Evolutionary conservation across 1,140 invertebrate species (phyloP).

Genomic region (Bombus confusus): DNA sequence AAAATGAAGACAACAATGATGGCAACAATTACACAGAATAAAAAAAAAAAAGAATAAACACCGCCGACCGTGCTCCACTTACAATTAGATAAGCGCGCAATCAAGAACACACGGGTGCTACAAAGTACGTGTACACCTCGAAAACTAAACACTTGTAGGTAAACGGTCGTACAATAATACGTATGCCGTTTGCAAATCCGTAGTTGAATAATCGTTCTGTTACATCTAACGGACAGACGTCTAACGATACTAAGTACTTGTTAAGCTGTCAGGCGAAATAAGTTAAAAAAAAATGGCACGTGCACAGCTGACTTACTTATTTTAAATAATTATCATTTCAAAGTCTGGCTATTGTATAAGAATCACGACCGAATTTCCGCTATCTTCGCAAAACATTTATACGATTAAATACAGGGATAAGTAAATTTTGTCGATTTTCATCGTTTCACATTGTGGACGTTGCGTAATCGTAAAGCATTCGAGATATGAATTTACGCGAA

Average conservation of each 20-base stretch:
- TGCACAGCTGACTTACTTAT: too few relatives aligned
- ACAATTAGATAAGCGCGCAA: background rate
- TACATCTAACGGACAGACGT: too few relatives aligned
- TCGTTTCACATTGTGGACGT: background rate
- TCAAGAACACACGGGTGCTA: background rate
- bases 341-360: background rate
- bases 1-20: too few relatives aligned
- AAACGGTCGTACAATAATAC: background rate
- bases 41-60: background rate
- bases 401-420: background rate
- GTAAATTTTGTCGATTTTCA: background rate
- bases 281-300: background rate
- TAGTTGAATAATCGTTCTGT: too few relatives aligned
- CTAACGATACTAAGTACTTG: too few relatives aligned
- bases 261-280: background rate
- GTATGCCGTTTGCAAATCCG: too few relatives aligned
- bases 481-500: background rate
- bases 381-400: constrained; percentile 7
- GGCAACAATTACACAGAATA: background rate
- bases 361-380: background rate
- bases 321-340: background rate
- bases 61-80: background rate
- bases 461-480: background rate
- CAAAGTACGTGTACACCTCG: background rate
- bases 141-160: background rate